Evolutionary conservation across 2,797 vertebrate species (phyloP), one percentile per base, ranked within the genome.

Genomic region (Remorina albescens): DNA sequence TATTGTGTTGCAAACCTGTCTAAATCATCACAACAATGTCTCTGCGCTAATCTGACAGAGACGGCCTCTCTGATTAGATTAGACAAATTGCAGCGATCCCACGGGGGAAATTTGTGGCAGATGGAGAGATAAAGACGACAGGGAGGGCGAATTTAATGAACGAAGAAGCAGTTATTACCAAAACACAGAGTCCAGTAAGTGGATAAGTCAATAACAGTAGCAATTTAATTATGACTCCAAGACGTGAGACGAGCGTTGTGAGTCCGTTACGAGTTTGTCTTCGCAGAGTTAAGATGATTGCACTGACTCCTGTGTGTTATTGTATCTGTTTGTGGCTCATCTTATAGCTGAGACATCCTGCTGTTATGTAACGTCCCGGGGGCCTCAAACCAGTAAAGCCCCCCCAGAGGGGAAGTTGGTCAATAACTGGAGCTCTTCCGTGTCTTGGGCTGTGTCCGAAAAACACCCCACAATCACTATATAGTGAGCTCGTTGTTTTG

Each of bases 1-100:
- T 44, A 1, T 34, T 41, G 57, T 63, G 9, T 51, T 59, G 71
- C 39, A 72, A 77, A 51, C 26, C 59, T 56, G 19, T 62, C 67
- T 25, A 55, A 77, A 65, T 59, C 32, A 0, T 21, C 10, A 63
- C 54, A 50, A n/a, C 44, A 46, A 32, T 32, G 44, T 68, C 74
- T 82, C 66, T 82, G 71, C 64, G 71, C 54, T 72, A 75, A 65
- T 63, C 69, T 64, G 47, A 76, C 50, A 3, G 10, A 71, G 50
- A 76, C 26, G 36, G 62, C 62, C 42, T 46, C 15, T 55, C 16
- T 47, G 51, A 77, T 80, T 77, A 67, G 37, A 79, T 79, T 19
- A 55, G 44, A 70, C 56, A 42, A 78, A 82, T 10, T 69, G 32
- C 41, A 80, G 12, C 11, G 53, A 77, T 76, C 67, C 46, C 71